Evolutionary conservation across 2,888 invertebrate genomes (phyloP).

Genomic region (Xanthorhoe designata): DNA sequence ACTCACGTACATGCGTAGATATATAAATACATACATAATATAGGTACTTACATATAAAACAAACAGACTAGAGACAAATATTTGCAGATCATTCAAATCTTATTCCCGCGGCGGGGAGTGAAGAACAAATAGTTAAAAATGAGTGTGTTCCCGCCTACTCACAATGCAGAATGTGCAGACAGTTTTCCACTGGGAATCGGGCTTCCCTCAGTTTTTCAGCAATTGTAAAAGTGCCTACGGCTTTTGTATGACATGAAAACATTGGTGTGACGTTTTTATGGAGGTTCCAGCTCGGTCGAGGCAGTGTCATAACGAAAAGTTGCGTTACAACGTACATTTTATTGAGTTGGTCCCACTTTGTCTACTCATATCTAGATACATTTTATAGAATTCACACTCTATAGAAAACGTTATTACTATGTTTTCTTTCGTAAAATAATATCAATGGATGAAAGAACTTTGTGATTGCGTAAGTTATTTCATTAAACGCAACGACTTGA

Average conservation of each 20-base stretch:
- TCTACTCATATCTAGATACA: not conserved
- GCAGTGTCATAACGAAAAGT: not conserved
- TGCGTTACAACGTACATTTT: conserved; percentile 1
- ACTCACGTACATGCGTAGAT: too few relatives aligned
- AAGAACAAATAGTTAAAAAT: not conserved
- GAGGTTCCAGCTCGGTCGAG: conserved; percentile 6
- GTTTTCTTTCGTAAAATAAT: not conserved
- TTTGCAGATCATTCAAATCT: too few relatives aligned
- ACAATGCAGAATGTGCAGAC: conserved; percentile 1
- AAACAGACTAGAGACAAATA: too few relatives aligned
- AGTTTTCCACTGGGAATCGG: conserved; percentile 11
- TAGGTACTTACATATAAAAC: too few relatives aligned
- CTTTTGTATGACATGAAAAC: conserved; percentile 17
- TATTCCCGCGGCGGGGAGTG: too few relatives aligned
- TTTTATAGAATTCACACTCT: not conserved
- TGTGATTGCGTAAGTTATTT: too few relatives aligned
- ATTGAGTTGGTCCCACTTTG: not conserved
- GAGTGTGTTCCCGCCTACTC: conserved; percentile 6
- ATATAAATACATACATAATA: too few relatives aligned
- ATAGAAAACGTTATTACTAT: not conserved
- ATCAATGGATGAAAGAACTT: too few relatives aligned
- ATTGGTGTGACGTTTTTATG: conserved; percentile 17
- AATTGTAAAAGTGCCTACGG: conserved; percentile 15
- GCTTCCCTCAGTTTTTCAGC: conserved; percentile 17
- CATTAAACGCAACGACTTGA: not conserved